These are phyloP conservation scores for Pomatostomus ruficeps DNA, from an alignment of 2,113 vertebrate genomes.

Conservation along the genomic window DNA sequence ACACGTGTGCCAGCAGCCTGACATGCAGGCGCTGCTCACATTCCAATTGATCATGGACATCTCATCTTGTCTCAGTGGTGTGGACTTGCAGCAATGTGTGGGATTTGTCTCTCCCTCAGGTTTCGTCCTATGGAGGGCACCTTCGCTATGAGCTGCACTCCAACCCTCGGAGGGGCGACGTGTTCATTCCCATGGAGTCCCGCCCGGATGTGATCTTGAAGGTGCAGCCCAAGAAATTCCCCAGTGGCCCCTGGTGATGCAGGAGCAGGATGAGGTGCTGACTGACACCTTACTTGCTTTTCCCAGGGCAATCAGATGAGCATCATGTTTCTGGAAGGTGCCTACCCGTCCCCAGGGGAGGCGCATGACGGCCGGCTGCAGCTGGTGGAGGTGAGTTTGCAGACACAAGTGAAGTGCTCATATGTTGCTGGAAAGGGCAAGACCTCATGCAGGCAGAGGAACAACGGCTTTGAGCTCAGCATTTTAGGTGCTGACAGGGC, in stretches of 20 bases:
- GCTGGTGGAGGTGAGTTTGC: conserved; percentile 85
- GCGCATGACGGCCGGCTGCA: conserved; percentile 77
- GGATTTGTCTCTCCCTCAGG: conserved; percentile 63
- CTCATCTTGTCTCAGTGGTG: neutral
- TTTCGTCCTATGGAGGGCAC: conserved; percentile 88
- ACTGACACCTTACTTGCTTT: neutral
- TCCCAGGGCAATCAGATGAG: conserved; percentile 95
- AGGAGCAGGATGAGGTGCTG: neutral
- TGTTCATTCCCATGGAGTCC: conserved; percentile 81
- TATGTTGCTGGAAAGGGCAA: neutral
- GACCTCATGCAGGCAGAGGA: neutral
- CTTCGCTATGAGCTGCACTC: conserved; percentile 85
- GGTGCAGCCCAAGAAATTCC: conserved; percentile 52
- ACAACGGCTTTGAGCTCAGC: neutral
- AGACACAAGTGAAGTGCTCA: neutral
- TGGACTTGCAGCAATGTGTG: fast-evolving
- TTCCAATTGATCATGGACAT: fast-evolving
- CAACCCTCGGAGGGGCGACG: conserved; percentile 85
- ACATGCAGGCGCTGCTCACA: fast-evolving
- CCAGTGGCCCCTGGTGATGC: neutral
- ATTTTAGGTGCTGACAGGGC: neutral
- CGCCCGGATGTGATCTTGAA: conserved; percentile 88
- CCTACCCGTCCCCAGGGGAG: conserved; percentile 78
- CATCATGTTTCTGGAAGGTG: conserved; percentile 84
- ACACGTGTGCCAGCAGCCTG: fast-evolving